Conservation (phyloP, 2,888 invertebrate genomes). For the Liodrosophila aerea region DNA sequence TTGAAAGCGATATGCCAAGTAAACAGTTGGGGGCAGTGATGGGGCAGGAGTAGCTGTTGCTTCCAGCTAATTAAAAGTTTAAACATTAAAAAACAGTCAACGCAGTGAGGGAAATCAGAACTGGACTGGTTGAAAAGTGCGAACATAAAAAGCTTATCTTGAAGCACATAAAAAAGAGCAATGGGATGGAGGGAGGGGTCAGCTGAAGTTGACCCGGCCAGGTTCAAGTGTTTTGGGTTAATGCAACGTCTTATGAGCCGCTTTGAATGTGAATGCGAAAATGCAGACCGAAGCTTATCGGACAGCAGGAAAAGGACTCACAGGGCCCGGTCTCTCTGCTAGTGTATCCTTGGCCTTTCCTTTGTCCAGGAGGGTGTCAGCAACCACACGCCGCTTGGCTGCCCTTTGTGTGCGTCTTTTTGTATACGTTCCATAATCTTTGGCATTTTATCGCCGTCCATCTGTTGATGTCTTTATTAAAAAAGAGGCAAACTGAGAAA, state of each 20-base stretch:
- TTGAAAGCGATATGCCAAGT: conserved; percentile 47
- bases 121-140: conserved; percentile 7
- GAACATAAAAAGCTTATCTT: conserved; percentile 54
- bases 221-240: conserved; percentile 33
- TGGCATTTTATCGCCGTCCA: conserved; percentile 79
- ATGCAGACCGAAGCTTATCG: conserved; percentile 44
- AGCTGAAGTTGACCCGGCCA: conserved; percentile 27
- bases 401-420: conserved; percentile 45
- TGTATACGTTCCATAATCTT: conserved; percentile 80
- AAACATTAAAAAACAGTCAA: conserved; percentile 37
- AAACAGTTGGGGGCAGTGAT: conserved; percentile 7
- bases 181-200: background rate
- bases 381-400: conserved; percentile 52
- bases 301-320: conserved; percentile 9
- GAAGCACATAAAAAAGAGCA: conserved; percentile 47
- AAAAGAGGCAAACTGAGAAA: conserved; percentile 30
- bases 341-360: conserved; percentile 4
- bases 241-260: conserved; percentile 43
- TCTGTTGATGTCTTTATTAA: conserved; percentile 80
- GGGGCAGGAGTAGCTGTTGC: background rate
- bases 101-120: background rate
- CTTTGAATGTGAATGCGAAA: conserved; percentile 46
- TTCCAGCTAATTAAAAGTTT: conserved; percentile 55
- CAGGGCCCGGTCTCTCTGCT: conserved; percentile 16
- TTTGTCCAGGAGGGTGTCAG: conserved; percentile 43